A percentile compares a stretch with the other conserved stretches of the same genome.
These are phyloP conservation scores for Habropoda laboriosa DNA, from an alignment of 1,140 invertebrate genomes.

Conservation along the genomic window DNA sequence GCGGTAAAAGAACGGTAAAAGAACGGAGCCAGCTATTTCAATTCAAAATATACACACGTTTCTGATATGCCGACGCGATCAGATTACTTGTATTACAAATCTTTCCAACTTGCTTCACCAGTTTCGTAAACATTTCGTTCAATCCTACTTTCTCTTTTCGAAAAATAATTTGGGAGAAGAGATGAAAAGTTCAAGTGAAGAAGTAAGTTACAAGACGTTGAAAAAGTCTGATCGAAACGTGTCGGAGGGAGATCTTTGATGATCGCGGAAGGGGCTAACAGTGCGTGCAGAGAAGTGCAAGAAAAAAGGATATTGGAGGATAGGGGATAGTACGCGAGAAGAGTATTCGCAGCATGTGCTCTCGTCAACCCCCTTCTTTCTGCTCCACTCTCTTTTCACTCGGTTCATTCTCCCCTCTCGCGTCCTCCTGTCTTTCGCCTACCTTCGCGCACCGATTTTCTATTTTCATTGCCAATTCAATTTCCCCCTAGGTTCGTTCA, in stretches of 20 bases:
- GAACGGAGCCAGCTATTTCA: not conserved
- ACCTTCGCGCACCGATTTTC: conserved; percentile 39
- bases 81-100: too few species aligned
- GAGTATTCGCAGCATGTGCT: conserved; percentile 74
- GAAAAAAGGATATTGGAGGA: conserved; percentile 20
- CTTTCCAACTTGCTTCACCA: too few species aligned
- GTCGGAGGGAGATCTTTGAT: not conserved
- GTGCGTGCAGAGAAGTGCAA: not conserved
- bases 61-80: too few species aligned
- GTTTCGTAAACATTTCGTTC: too few species aligned
- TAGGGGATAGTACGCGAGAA: conserved; percentile 41
- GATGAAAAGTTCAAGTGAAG: conserved; percentile 2
- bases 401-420: conserved; percentile 23
- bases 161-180: not conserved
- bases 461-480: conserved; percentile 42
- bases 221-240: not conserved
- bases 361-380: conserved; percentile 67
- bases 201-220: not conserved
- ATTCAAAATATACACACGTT: not conserved
- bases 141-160: too few species aligned
- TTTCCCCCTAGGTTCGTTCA: conserved; percentile 34
- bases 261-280: not conserved
- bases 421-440: conserved; percentile 29
- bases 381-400: conserved; percentile 41
- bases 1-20: not conserved